Evolutionary conservation across 2,113 vertebrate genomes (phyloP), one percentile per base, ranked within the genome.

Genomic region (Tichodroma muraria): DNA sequence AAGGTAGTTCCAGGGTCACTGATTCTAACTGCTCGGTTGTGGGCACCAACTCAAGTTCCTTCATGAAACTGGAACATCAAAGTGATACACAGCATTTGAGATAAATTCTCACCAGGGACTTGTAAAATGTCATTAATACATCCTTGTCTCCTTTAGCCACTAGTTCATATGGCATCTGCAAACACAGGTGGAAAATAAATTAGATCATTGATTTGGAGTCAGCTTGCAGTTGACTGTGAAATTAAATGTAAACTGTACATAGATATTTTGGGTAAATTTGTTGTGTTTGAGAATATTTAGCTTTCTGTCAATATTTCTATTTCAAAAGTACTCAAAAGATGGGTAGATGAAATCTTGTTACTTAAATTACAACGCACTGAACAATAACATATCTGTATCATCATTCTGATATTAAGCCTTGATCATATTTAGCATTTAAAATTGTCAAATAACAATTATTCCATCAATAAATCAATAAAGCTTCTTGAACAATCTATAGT

Each of bases 291-390:
- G 49, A 70, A 76, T 31, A 76, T 24, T 80, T 80, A 68, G n/a
- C 33, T 77, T 94, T 91, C 66, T 91, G 71, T 83, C 85, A 88
- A 88, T 94, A 83, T 54, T 87, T 81, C 50, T 86, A 35, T 25
- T 76, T 93, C 64, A 73, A 70, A 87, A 76, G 17, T 57, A 77
- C 45, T 88, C 70, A 54, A 42, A 85, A 69, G 38, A 73, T 38
- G 27, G 17, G 30, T 53, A 83, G 88, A 28, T 83, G 28, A 95
- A 85, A 77, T 53, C 45, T 69, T 82, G 40, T 64, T 88, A 72
- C n/a, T 92, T 88, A 80, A 80, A 92, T 85, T 73, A n/a, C 35
- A 92, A 77, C 61, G 37, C 54, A 61, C 14, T 14, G 59, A 82
- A 71, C 22, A 82, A 76, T 65, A 79, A 64, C 15, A 8, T 59